Percentiles rank a stretch among this genome's conserved stretches.
phyloP scores from a whole-genome alignment of 2,797 vertebrate genomes.

The Bradypodion pumilum region DNA sequence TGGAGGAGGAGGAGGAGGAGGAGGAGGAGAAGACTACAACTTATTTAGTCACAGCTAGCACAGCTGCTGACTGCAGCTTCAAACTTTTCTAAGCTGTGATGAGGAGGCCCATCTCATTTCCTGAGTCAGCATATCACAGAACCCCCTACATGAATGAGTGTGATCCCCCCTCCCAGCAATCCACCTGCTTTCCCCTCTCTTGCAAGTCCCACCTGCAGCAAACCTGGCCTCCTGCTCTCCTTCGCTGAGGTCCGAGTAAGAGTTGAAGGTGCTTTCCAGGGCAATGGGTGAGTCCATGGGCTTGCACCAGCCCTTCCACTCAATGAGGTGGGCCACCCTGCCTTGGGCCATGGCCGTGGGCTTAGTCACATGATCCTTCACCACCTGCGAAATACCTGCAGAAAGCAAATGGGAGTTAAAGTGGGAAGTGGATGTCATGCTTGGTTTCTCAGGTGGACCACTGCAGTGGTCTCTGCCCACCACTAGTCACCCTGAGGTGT shows the following conservation, averaged over 20 bases:
- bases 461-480: neutral
- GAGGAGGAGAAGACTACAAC: neutral
- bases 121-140: neutral
- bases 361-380: constrained; percentile 98
- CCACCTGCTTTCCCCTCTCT: neutral
- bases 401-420: accelerated
- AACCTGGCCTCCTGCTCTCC: constrained; percentile 97
- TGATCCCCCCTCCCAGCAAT: no score
- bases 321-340: constrained; percentile 94
- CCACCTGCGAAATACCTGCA: constrained; percentile 95
- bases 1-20: neutral
- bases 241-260: constrained; percentile 94
- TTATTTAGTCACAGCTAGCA: no score
- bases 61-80: no score
- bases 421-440: accelerated
- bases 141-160: neutral
- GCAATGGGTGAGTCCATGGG: constrained; percentile 87
- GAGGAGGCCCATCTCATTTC: neutral
- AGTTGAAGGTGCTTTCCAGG: constrained; percentile 91
- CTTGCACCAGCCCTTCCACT: constrained; percentile 98
- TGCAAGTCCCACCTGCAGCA: constrained; percentile 83
- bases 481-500: neutral
- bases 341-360: constrained; percentile 98
- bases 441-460: neutral
- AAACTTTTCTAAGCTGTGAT: neutral